Conservation (phyloP, 2,113 vertebrate genomes). For the Oreochromis aureus region DNA sequence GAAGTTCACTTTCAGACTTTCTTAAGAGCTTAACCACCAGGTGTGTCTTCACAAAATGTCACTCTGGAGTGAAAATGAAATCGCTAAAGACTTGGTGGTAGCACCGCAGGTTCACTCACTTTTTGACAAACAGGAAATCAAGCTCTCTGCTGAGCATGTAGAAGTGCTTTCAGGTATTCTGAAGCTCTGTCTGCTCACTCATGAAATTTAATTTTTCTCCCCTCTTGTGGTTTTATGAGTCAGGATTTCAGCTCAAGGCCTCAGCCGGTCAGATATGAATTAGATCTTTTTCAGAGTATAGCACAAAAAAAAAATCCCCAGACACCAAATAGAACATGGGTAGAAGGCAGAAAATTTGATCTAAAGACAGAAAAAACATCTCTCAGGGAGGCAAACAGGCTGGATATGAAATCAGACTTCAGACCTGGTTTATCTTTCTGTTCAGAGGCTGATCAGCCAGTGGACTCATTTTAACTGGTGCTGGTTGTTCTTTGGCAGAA, state of each 20-base stretch:
- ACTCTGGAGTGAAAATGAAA: not conserved
- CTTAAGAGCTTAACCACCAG: not conserved
- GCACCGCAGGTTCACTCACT: not conserved
- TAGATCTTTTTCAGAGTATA: not conserved
- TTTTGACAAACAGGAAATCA: not conserved
- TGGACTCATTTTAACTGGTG: not conserved
- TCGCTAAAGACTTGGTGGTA: not conserved
- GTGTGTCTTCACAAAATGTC: not conserved
- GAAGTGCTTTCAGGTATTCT: not conserved
- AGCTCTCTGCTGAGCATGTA: not conserved
- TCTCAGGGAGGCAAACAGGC: not conserved
- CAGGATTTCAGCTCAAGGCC: not conserved
- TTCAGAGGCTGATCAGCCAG: not conserved
- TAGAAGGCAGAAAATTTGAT: not conserved
- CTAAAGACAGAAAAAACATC: not conserved
- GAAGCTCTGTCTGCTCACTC: not conserved
- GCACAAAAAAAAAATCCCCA: not conserved
- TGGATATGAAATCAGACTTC: not conserved
- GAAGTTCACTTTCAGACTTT: not conserved
- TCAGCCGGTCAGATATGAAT: not conserved
- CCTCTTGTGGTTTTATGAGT: not conserved
- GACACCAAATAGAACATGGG: not conserved
- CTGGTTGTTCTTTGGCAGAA: not conserved
- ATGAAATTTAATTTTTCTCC: not conserved
- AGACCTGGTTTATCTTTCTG: not conserved